Base-by-base conservation (phyloP, 2,113 vertebrate genomes). In the Helogale parvula region DNA sequence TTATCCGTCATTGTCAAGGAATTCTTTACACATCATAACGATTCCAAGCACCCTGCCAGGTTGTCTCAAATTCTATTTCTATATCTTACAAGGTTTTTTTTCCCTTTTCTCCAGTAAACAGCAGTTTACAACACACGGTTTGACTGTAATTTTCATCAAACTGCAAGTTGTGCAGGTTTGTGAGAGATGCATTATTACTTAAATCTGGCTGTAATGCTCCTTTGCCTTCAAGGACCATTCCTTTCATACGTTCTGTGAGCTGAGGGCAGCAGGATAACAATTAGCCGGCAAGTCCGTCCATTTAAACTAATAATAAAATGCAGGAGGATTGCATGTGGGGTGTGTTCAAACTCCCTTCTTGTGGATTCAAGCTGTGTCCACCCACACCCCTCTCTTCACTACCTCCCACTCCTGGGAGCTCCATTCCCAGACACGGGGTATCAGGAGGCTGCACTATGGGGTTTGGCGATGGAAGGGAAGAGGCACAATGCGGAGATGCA, bases 1-100 rank as follows among this genome's bases (percentile, higher is more conserved):
- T 98, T 97, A 98, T 98, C 98, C 41, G 94, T 98, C 97, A 91
- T 87, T 98, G 98, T 98, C 98, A 98, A 90, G 96, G 92, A 71
- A 97, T 92, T 94, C 98, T 98, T 96, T 95, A 92, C 97, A 90
- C 98, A 93, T 95, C 98, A 94, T 76, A 97, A 96, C 7, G 31
- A 88, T 81, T 95, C 97, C 29, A 31, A 95, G 33, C n/a, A 86
- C 93, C 86, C 90, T 4, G 10, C 94, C 98, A 93, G 97, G 94
- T 95, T 74, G 96, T 91, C 96, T 97, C 97, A 97, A 63, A 47
- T 45, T 90, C 96, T 96, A 66, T 35, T 96, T 97, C 95, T 92
- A 0, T 82, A 94, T 72, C 97, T 97, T 90, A 80, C 76, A 65
- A 94, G 88, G 33, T 17, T 54, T 68, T 89, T 54, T 82, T 82